Evolutionary conservation across 53 echinoderm and acorn worm species (phyloP), one percentile per base, ranked within the genome.

Genomic region (Echinometra lucunter): DNA sequence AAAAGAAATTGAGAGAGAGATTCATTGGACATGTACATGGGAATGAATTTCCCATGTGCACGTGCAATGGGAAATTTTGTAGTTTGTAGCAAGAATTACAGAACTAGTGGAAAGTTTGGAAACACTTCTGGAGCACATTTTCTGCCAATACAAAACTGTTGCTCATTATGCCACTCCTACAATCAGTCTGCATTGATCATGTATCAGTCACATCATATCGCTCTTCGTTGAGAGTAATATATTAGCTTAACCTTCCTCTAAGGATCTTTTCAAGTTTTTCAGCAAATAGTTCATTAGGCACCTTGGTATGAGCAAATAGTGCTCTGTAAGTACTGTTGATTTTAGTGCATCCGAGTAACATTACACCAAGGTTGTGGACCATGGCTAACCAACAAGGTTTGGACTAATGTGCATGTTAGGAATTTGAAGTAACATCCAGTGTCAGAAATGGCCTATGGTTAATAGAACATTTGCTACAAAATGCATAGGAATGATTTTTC

Each of bases 221-320:
- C 49, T 27, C 23, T n/a, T 30, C 25, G 25, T 47, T 2, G 45
- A 47, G 85, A 85, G 28, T 85, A 49, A 49, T 85, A 49, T 85
- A 49, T 85, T 85, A 49, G 85, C 49, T 85, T 49, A 85, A 85
- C 85, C 85, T 85, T 85, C 10, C 85, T 27, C 28, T 85, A 47
- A 49, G 47, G 27, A 11, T 85, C 85, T 85, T 85, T 45, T 49
- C 85, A 85, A 85, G 53, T 47, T 85, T 49, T 85, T 17, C 5
- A 13, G 85, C 85, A 85, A 85, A 49, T 49, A 85, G 49, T 49
- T 85, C n/a, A 44, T 81, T 21, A 25, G 40, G 3, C 81, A 44
- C 23, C 81, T 81, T 13, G 7, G 9, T 21, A 35, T 49, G 85
- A 85, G 49, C 85, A 85, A 85, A 85, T 13, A 85, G 27, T 28